phyloP scores from a whole-genome alignment of 2,113 vertebrate species.

The Crypturellus undulatus region DNA sequence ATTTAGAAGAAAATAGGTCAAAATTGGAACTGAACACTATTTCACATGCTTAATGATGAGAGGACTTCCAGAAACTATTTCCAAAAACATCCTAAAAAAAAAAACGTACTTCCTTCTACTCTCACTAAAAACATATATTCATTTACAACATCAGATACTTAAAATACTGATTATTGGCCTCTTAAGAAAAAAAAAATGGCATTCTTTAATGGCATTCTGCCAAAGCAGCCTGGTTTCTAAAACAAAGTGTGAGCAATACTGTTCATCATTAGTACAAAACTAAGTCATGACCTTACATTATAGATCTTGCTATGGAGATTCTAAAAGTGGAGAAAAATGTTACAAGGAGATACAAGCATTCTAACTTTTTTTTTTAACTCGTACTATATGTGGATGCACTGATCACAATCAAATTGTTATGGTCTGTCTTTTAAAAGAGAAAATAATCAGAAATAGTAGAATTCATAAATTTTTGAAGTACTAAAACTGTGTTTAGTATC shows the following conservation, averaged over 20 bases:
- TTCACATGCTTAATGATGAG: not conserved
- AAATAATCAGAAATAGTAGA: too few species aligned
- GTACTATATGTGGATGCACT: not conserved
- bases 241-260: not conserved
- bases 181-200: not conserved
- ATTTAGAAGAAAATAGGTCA: not conserved
- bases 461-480: too few species aligned
- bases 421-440: not conserved
- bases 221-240: not conserved
- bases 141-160: not conserved
- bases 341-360: not conserved
- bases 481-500: too few species aligned
- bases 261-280: not conserved
- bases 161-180: not conserved
- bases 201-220: not conserved
- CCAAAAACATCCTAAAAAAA: not conserved
- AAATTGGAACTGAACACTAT: not conserved
- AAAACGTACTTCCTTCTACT: not conserved
- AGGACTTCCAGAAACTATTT: not conserved
- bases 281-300: not conserved
- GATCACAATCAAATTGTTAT: not conserved
- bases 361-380: not conserved
- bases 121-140: not conserved
- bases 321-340: not conserved
- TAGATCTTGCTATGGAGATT: not conserved